phyloP scores from a whole-genome alignment of 2,113 vertebrate genomes.

The Paramormyrops kingsleyae region DNA sequence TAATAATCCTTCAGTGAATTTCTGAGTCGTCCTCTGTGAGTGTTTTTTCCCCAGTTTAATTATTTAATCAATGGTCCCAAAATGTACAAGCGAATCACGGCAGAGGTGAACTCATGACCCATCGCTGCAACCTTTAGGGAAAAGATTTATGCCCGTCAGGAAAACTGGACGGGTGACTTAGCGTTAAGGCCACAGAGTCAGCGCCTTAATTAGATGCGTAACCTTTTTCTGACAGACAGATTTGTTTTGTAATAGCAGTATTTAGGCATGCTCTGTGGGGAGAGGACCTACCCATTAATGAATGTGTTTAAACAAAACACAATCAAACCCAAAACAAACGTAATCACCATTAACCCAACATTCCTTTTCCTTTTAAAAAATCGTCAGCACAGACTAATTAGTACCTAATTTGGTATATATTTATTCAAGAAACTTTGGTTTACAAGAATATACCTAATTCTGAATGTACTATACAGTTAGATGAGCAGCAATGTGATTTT shows the following conservation, averaged over 20 bases:
- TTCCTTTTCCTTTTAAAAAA: constrained; percentile 42
- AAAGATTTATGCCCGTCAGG: constrained; percentile 60
- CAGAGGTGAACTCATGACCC: constrained; percentile 62
- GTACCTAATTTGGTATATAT: constrained; percentile 34
- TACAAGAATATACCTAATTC: not conserved
- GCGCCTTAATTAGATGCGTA: constrained; percentile 48
- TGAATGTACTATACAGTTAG: constrained; percentile 24
- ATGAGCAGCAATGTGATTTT: not conserved
- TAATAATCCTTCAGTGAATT: constrained; percentile 37
- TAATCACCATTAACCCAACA: constrained; percentile 51
- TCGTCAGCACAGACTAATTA: constrained; percentile 31
- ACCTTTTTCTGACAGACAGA: constrained; percentile 64
- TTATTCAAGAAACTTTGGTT: constrained; percentile 6
- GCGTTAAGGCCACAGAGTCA: constrained; percentile 57
- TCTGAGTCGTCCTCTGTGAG: not conserved
- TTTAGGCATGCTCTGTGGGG: constrained; percentile 73
- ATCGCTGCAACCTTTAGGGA: constrained; percentile 52
- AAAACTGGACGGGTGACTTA: constrained; percentile 56
- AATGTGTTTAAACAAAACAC: constrained; percentile 69
- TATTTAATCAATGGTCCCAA: constrained; percentile 66
- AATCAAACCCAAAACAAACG: constrained; percentile 59
- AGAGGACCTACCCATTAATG: constrained; percentile 74
- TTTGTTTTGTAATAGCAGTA: constrained; percentile 62
- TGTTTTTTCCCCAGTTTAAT: constrained; percentile 52
- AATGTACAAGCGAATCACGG: constrained; percentile 65